Conservation (phyloP, 37 sponge, comb jelly and placozoan genomes). For the Ephydatia muelleri region DNA sequence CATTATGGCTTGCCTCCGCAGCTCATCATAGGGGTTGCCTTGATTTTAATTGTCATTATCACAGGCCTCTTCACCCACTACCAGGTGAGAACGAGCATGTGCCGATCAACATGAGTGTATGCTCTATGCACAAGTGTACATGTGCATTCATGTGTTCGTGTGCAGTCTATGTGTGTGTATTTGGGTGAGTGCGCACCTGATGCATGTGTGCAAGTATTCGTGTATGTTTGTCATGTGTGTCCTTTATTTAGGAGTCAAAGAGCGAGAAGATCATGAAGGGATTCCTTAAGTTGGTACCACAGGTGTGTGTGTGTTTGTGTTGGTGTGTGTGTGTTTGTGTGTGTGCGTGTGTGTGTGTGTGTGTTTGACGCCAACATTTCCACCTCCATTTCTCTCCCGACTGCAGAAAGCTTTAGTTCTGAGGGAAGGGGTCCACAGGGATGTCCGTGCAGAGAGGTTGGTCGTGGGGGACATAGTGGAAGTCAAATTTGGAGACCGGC, state of each 20-base stretch:
- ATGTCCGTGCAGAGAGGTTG: conserved; percentile 65
- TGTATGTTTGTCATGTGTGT: not conserved
- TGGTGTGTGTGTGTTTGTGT: too few relatives aligned
- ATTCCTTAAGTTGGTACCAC: conserved; percentile 94
- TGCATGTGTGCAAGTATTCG: not conserved
- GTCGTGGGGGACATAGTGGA: conserved; percentile 94
- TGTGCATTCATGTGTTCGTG: not conserved
- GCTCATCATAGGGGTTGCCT: conserved; percentile 83
- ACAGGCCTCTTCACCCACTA: conserved; percentile 94
- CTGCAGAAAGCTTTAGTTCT: conserved; percentile 79
- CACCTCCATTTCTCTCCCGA: not conserved
- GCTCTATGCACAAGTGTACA: not conserved
- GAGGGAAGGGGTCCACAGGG: conserved; percentile 57
- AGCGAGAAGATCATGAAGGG: conserved; percentile 93
- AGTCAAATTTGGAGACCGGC: conserved; percentile 92
- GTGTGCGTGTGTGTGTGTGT: too few relatives aligned
- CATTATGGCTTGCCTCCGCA: too few relatives aligned
- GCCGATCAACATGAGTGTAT: not conserved
- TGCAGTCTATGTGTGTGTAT: not conserved
- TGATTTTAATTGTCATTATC: conserved; percentile 83
- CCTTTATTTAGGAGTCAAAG: conserved; percentile 82
- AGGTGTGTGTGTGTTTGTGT: conserved; percentile 62
- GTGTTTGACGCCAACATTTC: too few relatives aligned
- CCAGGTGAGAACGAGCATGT: conserved; percentile 56
- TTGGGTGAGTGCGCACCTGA: not conserved